phyloP scores from a whole-genome alignment of 2,797 vertebrate species.

The Microchirus variegatus region DNA sequence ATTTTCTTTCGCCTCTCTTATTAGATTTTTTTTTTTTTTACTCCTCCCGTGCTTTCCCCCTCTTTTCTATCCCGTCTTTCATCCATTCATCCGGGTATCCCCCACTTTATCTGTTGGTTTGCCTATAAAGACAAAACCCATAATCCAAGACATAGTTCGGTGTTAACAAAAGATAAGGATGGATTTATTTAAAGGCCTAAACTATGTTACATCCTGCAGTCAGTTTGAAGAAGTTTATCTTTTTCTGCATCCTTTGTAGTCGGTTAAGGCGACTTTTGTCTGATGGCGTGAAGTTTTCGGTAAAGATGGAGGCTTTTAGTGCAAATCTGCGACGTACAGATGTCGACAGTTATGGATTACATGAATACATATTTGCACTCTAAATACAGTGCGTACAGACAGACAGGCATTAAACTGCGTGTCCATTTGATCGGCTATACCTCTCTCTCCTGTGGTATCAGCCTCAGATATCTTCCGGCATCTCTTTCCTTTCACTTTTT shows the following conservation, averaged over 20 bases:
- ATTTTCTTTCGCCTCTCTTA: slow-evolving; percentile 13
- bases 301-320: slow-evolving; percentile 26
- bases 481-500: slow-evolving; percentile 36
- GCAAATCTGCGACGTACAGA: slow-evolving; percentile 10
- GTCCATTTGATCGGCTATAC: slow-evolving; percentile 37
- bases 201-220: slow-evolving; percentile 16
- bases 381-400: slow-evolving; percentile 8
- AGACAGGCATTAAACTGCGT: slow-evolving; percentile 1
- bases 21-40: slow-evolving; percentile 34
- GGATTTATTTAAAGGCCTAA: slow-evolving; percentile 8
- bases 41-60: slow-evolving; percentile 52
- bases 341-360: slow-evolving; percentile 14
- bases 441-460: slow-evolving; percentile 19
- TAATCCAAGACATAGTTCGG: slow-evolving; percentile 38
- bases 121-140: slow-evolving; percentile 53
- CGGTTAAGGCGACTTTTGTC: slow-evolving; percentile 18
- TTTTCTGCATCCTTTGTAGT: slow-evolving; percentile 14
- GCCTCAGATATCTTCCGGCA: slow-evolving; percentile 44
- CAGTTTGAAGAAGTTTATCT: slow-evolving; percentile 35
- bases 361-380: slow-evolving; percentile 14
- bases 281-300: slow-evolving; percentile 37
- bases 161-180: slow-evolving; percentile 29
- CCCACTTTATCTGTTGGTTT: slow-evolving; percentile 43
- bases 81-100: slow-evolving; percentile 72
- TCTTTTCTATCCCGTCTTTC: slow-evolving; percentile 52